Evolutionary conservation across 2,113 vertebrate genomes (phyloP), one percentile per base, ranked within the genome.

Genomic region (Stigmatopora nigra): DNA sequence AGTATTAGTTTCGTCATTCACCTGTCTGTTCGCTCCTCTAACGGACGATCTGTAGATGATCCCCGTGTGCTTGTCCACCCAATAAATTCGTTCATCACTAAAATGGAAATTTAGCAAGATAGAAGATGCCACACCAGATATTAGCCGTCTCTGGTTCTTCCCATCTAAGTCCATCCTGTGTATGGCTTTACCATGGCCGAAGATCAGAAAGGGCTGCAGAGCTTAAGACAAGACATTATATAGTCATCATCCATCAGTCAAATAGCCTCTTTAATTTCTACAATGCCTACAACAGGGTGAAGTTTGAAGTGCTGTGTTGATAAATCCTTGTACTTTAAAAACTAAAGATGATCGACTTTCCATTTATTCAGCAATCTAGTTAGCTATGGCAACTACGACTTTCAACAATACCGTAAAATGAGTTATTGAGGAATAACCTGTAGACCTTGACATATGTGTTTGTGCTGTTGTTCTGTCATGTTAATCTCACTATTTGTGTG

Each of bases 91-190:
- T 67, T 90, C 87, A 46, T 94, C 89, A 16, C 68, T 70, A 58
- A 91, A 93, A 80, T 94, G 87, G 79, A 94, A 94, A 88, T 97
- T 95, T 59, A 90, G 79, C 55, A 94, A 84, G 0, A 89, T 76
- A 0, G 88, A 90, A 1, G 69, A 56, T 3, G 92, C 94, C 62
- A 87, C 88, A 11, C 91, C 85, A 15, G 87, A 63, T 61, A 91
- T 83, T 22, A 98, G 59, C 45, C 78, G 83, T 70, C 91, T 84
- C 0, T 92, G 88, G 72, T 91, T 90, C n/a, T 77, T 91, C 31
- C 96, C 96, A 67, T 95, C 91, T 5, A 84, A 78, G 64, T 91
- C 91, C 78, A 94, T 92, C 69, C 88, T 91, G 71, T 93, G 91
- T 79, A 97, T 92, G 36, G 85, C 76, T 71, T 88, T 93, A 77